Evolutionary conservation across 2,888 invertebrate species (phyloP).

Genomic region (Sipha maydis): DNA sequence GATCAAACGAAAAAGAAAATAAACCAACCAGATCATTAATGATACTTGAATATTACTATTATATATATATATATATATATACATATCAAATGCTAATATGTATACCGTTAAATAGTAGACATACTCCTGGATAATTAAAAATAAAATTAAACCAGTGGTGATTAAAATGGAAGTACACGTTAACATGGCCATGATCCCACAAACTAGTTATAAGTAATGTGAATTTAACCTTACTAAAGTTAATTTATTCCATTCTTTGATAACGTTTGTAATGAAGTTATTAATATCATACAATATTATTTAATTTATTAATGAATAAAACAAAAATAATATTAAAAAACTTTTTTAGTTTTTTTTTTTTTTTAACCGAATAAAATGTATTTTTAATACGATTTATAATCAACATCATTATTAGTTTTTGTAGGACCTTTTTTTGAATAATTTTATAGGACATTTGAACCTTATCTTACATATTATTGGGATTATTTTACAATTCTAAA

Average conservation of each 20-base stretch:
- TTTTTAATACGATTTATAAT: too few species aligned
- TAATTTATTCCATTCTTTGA: not conserved
- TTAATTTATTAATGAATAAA: too few species aligned
- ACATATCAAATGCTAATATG: not conserved
- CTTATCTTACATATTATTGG: too few species aligned
- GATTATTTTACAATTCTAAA: too few species aligned
- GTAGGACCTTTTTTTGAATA: too few species aligned
- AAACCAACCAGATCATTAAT: not conserved
- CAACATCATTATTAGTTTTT: too few species aligned
- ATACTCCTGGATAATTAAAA: not conserved
- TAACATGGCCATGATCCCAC: not conserved
- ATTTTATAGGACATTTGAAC: too few species aligned
- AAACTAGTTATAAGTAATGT: not conserved
- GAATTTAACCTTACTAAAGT: not conserved
- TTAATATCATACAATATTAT: too few species aligned
- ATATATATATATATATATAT: not conserved
- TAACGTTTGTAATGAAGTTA: not conserved
- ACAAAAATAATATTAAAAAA: too few species aligned
- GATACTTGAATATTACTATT: not conserved
- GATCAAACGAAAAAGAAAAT: not conserved
- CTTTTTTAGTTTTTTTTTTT: too few species aligned
- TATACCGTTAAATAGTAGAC: not conserved
- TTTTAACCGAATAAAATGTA: too few species aligned
- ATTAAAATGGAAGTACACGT: not conserved
- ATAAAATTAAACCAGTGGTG: not conserved